Evolutionary conservation across 2,888 invertebrate species (phyloP).

Genomic region (Homarus gammarus): DNA sequence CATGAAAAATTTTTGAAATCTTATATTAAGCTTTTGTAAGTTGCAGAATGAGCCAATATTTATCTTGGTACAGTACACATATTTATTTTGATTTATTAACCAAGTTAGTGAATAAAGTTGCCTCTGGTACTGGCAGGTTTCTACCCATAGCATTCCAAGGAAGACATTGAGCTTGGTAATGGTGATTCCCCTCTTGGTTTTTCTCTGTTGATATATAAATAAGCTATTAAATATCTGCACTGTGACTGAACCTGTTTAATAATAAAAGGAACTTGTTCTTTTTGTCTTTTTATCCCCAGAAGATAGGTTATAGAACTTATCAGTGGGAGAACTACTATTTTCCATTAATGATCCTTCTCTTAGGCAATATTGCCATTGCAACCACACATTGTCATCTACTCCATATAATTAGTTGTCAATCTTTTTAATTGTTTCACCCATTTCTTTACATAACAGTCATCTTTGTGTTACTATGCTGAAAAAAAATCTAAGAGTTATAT

Average conservation of each 20-base stretch:
- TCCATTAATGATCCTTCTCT: too few species aligned
- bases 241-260: constrained; percentile 66
- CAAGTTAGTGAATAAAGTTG: background rate
- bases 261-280: constrained; percentile 56
- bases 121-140: constrained; percentile 33
- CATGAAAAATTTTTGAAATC: background rate
- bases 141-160: constrained; percentile 55
- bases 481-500: too few species aligned
- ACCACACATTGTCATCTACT: too few species aligned
- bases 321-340: too few species aligned
- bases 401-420: too few species aligned
- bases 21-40: background rate
- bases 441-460: too few species aligned
- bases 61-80: too few species aligned
- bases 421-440: too few species aligned
- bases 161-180: constrained; percentile 34
- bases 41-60: background rate
- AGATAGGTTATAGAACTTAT: background rate
- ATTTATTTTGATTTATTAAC: background rate
- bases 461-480: too few species aligned
- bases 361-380: too few species aligned
- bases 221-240: constrained; percentile 60
- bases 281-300: background rate
- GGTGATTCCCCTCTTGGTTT: constrained; percentile 43
- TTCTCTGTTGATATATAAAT: constrained; percentile 32